Evolutionary conservation across 2,113 vertebrate genomes (phyloP).

Genomic region (Aegypius monachus): DNA sequence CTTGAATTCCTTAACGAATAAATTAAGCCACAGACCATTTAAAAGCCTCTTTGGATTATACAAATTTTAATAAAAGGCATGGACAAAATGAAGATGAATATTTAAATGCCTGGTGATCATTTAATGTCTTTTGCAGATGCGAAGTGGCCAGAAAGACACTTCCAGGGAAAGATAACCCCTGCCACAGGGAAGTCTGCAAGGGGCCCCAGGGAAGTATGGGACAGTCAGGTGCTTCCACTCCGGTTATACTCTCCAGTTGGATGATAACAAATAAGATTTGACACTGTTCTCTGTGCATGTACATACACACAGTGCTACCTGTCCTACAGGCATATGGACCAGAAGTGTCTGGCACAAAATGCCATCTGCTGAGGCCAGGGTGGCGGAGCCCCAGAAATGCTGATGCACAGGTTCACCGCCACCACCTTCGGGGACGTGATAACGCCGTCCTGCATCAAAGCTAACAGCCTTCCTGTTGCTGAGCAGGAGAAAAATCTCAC

Average conservation of each 20-base stretch:
- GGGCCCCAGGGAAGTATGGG: neutral
- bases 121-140: neutral
- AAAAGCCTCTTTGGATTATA: slow-evolving; percentile 30
- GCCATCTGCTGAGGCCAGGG: neutral
- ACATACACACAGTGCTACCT: neutral
- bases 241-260: neutral
- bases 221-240: neutral
- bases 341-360: neutral
- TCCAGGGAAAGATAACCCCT: neutral
- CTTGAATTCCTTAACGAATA: slow-evolving; percentile 14
- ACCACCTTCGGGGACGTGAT: neutral
- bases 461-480: neutral
- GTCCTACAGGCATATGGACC: neutral
- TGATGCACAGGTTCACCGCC: neutral
- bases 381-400: neutral
- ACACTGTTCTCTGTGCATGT: neutral
- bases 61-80: neutral
- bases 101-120: neutral
- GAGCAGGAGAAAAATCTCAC: neutral
- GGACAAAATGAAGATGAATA: neutral
- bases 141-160: neutral
- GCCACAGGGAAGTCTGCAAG: neutral
- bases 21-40: slow-evolving; percentile 25
- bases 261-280: neutral
- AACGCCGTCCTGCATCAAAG: neutral